Percentiles rank a stretch among this genome's conserved stretches.
Evolutionary conservation across 2,113 vertebrate genomes (phyloP).

Genomic region (Daubentonia madagascariensis): DNA sequence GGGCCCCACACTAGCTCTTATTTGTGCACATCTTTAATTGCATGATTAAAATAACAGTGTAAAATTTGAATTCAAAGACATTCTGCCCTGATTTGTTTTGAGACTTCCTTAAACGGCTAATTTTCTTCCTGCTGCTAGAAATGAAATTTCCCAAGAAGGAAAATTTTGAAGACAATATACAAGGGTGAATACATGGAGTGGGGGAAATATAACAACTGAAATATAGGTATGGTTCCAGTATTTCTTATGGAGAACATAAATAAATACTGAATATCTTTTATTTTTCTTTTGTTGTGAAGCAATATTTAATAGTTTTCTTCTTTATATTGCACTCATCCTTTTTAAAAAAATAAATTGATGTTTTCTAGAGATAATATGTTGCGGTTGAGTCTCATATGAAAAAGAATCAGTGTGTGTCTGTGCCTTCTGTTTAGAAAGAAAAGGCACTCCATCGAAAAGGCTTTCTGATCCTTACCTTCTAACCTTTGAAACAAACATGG

Average conservation of each 20-base stretch:
- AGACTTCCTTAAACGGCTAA: not conserved
- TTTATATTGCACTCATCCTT: not conserved
- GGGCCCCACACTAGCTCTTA: not conserved
- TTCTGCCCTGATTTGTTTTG: not conserved
- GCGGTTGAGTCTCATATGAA: not conserved
- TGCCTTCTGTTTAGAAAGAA: not conserved
- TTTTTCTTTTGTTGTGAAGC: not conserved
- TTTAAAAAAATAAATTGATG: not conserved
- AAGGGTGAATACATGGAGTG: not conserved
- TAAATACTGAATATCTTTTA: not conserved
- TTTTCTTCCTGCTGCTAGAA: slow-evolving; percentile 28
- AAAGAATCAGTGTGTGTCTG: not conserved
- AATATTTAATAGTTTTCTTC: not conserved
- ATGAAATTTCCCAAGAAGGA: not conserved
- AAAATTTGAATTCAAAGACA: slow-evolving; percentile 52
- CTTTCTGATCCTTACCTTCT: not conserved
- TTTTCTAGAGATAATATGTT: not conserved
- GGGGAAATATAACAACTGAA: not conserved
- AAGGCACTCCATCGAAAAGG: not conserved
- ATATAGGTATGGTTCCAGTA: not conserved
- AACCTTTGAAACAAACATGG: not conserved
- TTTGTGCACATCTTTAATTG: not conserved
- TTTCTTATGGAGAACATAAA: not conserved
- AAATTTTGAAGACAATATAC: not conserved
- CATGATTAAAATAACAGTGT: slow-evolving; percentile 47